Evolutionary conservation across 2,113 vertebrate genomes (phyloP).

Genomic region (Pollimyrus isidori): DNA sequence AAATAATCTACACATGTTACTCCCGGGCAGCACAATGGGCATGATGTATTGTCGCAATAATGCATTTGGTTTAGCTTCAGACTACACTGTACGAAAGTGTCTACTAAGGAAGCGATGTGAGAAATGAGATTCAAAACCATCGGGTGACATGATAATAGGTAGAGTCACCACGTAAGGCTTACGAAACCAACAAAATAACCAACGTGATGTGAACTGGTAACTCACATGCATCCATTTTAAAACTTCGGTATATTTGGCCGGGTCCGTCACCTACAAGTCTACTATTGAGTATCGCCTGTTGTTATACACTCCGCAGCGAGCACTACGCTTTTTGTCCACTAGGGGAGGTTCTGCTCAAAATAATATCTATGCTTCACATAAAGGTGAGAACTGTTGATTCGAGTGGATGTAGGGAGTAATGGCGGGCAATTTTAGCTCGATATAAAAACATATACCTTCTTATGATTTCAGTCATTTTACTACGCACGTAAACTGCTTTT

Average conservation of each 20-base stretch:
- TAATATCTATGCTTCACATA: background rate
- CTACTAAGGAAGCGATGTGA: background rate
- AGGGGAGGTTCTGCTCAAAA: constrained; percentile 5
- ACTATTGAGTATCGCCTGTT: background rate
- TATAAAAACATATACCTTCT: background rate
- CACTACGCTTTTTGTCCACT: background rate
- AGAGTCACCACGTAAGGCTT: background rate
- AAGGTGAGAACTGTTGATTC: background rate
- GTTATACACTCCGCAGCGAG: background rate
- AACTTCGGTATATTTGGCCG: background rate
- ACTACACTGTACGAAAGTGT: background rate
- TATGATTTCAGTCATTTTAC: background rate
- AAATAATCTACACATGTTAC: background rate
- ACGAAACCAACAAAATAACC: background rate
- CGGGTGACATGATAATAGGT: background rate
- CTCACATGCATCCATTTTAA: background rate
- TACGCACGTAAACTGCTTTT: background rate
- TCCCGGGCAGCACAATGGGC: background rate
- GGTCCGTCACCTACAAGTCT: background rate
- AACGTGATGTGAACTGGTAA: background rate
- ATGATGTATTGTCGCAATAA: background rate
- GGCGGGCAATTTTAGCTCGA: background rate
- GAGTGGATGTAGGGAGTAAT: background rate
- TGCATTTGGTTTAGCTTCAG: background rate
- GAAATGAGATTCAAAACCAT: background rate